Percentiles rank a stretch among this genome's conserved stretches.
Evolutionary conservation across 2,113 vertebrate genomes (phyloP).

Genomic region (Aramus guarauna): DNA sequence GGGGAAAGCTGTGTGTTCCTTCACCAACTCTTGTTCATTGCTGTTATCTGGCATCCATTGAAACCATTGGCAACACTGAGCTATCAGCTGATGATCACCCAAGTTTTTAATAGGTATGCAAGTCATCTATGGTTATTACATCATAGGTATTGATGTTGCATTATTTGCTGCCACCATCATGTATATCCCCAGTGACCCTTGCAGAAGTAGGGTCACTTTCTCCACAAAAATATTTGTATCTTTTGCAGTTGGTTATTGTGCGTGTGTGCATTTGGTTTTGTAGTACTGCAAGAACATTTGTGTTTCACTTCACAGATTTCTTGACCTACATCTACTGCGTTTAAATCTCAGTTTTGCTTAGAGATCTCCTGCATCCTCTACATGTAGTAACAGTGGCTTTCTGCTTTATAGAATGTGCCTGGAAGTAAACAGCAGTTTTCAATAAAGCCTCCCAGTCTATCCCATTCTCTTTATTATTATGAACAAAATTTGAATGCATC

Average conservation of each 20-base stretch:
- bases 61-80: neutral
- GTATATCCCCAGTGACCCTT: neutral
- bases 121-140: neutral
- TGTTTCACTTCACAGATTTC: neutral
- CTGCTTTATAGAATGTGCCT: neutral
- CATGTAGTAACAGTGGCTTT: neutral
- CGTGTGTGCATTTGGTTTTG: neutral
- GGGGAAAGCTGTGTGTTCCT: neutral
- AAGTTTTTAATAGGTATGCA: neutral
- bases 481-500: neutral
- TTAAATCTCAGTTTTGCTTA: neutral
- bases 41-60: fast-evolving
- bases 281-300: neutral
- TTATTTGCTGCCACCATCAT: neutral
- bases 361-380: neutral
- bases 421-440: neutral
- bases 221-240: neutral
- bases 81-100: neutral
- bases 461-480: neutral
- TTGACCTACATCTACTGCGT: neutral
- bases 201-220: neutral
- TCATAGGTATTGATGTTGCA: neutral
- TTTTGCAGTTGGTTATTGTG: neutral
- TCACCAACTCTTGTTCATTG: neutral
- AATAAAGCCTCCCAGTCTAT: neutral